Percentiles rank a stretch among this genome's conserved stretches.
These are phyloP conservation scores for Drosophila sp. DNA, from an alignment of 1,140 invertebrate genomes.

Conservation along the genomic window DNA sequence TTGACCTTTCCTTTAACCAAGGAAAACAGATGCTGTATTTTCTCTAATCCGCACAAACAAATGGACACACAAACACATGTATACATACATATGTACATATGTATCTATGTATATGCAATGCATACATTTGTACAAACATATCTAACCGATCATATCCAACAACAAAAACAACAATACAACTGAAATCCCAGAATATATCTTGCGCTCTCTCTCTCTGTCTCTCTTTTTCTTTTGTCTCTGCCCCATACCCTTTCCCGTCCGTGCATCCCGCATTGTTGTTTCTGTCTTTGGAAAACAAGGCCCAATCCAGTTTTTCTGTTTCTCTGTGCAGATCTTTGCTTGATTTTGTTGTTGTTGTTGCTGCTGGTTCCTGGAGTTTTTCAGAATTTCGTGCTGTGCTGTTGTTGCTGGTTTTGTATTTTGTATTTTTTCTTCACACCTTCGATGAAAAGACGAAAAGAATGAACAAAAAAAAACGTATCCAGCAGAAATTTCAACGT, in stretches of 20 bases:
- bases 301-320: constrained; percentile 71
- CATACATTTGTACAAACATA: constrained; percentile 19
- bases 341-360: constrained; percentile 63
- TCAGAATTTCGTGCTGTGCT: constrained; percentile 76
- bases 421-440: constrained; percentile 80
- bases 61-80: neutral
- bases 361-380: constrained; percentile 63
- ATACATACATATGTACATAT: constrained; percentile 40
- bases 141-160: constrained; percentile 73
- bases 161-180: constrained; percentile 50
- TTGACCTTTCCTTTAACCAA: constrained; percentile 37
- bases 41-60: constrained; percentile 38
- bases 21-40: constrained; percentile 63
- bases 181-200: constrained; percentile 68
- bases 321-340: constrained; percentile 67
- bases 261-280: constrained; percentile 15
- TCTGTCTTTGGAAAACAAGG: constrained; percentile 61
- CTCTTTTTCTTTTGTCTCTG: constrained; percentile 51
- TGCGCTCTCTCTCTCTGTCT: neutral
- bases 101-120: constrained; percentile 18
- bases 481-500: constrained; percentile 67
- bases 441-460: constrained; percentile 68
- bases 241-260: constrained; percentile 9
- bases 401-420: constrained; percentile 59
- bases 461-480: constrained; percentile 8